These are phyloP conservation scores for Parotia lawesii DNA, from an alignment of 2,113 vertebrate genomes.

Conservation along the genomic window DNA sequence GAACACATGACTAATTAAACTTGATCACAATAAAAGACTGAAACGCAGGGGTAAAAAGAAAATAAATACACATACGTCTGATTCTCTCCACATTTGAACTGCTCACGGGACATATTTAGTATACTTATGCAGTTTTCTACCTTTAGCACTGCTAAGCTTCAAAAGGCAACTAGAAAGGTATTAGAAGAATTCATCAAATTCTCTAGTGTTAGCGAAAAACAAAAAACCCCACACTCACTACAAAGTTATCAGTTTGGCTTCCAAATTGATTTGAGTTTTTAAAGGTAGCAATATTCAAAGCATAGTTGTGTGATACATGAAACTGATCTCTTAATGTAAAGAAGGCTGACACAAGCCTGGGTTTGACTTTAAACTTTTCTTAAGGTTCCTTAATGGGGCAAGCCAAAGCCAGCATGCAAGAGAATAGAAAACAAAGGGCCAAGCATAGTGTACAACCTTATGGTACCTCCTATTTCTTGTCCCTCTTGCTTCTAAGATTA, in stretches of 20 bases:
- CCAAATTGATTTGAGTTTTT: background rate
- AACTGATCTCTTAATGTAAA: background rate
- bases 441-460: background rate
- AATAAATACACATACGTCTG: background rate
- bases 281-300: background rate
- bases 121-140: background rate
- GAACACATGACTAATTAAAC: background rate
- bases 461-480: background rate
- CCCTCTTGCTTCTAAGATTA: background rate
- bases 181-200: background rate
- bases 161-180: background rate
- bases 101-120: background rate
- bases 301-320: accelerated
- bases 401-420: background rate
- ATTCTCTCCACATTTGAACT: background rate
- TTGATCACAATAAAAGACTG: background rate
- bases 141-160: background rate
- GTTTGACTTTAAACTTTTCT: background rate
- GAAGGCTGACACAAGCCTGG: background rate
- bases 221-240: background rate
- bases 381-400: background rate
- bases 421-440: background rate
- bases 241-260: background rate
- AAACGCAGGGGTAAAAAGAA: background rate
- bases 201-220: background rate